Base-by-base conservation (phyloP, 2,113 vertebrate species). In the Eublepharis macularius region DNA sequence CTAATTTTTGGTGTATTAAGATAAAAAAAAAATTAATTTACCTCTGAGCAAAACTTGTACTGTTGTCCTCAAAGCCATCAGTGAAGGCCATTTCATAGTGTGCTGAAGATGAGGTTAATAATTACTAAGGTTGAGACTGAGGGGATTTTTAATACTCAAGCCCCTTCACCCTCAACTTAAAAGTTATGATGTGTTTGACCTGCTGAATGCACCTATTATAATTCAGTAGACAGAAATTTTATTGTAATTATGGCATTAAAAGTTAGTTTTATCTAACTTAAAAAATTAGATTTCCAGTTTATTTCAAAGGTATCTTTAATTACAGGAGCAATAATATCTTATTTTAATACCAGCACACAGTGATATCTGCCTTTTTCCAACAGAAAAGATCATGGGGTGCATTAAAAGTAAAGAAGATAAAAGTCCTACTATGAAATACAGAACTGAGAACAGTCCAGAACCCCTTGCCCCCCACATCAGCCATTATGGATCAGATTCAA, bases 351-450 rank as follows among this genome's bases (percentile, higher is more conserved):
- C 86, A 26, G 45, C 5, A 57, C 6, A 29, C 49, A 82, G 13
- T 80, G 1, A 88, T 86, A 3, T 26, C 7, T 29, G 24, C 41
- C 29, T 86, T 16, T 94, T 21, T 0, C 88, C 88, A 77, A n/a
- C 86, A 98, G 97, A 90, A 93, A 90, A 94, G 87, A 95, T 93
- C 76, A 99, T 99, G 98, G 98, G 98, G 94, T 99, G 98, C 92
- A 96, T 99, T 89, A 98, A 98, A 96, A 99, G 98, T 95, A 99
- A 99, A 94, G 97, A 98, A 94, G 97, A 98, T 95, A 99, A 99
- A 96, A 96, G 96, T 93, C 96, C 97, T 68, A 43, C 95, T 3
- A 97, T 97, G 92, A 99, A 99, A 92, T 98, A 98, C 87, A 97
- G 97, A 91, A 95, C 96, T 26, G 98, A 98, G 77, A 98, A 94